Base-by-base conservation (phyloP, 1,140 invertebrate species). In the Zaprionus nigranus region DNA sequence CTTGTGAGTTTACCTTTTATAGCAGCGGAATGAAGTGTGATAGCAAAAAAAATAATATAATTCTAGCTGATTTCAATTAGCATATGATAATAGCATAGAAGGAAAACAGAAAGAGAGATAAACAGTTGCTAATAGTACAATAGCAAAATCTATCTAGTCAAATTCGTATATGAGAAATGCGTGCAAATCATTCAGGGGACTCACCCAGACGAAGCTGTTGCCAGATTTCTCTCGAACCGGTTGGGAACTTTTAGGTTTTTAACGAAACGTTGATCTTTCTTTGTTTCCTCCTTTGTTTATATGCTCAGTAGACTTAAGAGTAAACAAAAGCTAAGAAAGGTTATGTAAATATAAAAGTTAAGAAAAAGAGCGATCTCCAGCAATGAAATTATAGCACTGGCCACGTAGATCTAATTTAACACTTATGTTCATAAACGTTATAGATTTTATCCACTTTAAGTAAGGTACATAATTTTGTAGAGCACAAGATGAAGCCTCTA, bases 181-280 rank as follows among this genome's bases (percentile, higher is more conserved):
- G 17, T 20, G 46, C 3, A n/a, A 20, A 20, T 17, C 46, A 22
- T 12, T 20, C 3, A 12, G 9, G 46, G 17, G 46, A 51, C 0
- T 46, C 17, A 46, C 7, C n/a, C 3, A 24, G 46, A 6, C 12
- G 20, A 11, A 13, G 11, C 20, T 12, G 3, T 22, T 22, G 12
- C 46, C 46, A 51, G 46, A 51, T 51, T 51, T 24, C 46, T 51
- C 46, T 51, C 20, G 20, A 51, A 51, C 46, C 46, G 20, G 46
- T 22, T 46, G 9, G 30, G 30, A 34, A 11, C 30, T 46, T 3
- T 17, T 49, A 5, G 6, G 3, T 43, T 43, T 13, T 43, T 6
- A 43, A 22, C 20, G 20, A 12, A 12, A 22, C n/a, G 46, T 22
- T 3, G 4, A 51, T 13, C 46, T 49, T 12, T 22, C 17, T 12